Evolutionary conservation across 23 tunicate genomes (phyloP).

Genomic region (Diplosoma virens): DNA sequence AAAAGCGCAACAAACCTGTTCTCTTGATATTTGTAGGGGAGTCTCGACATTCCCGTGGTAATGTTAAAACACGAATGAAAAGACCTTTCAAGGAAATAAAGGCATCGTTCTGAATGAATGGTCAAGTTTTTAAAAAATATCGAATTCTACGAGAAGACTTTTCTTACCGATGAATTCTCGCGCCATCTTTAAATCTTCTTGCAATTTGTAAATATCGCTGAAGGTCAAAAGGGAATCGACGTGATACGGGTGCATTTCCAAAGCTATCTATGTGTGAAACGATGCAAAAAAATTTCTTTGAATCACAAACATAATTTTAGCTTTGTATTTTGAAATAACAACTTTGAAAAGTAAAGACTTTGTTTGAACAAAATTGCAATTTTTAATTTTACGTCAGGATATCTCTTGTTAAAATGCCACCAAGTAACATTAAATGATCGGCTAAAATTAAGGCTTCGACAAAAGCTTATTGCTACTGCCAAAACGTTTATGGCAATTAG

Average conservation of each 20-base stretch:
- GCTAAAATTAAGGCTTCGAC: too few species aligned
- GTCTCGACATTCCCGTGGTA: conserved; percentile 69
- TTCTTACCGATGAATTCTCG: conserved; percentile 63
- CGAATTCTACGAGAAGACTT: background rate
- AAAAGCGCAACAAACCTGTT: conserved; percentile 56
- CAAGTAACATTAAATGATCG: too few species aligned
- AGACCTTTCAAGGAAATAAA: conserved; percentile 56
- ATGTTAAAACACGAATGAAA: conserved; percentile 82
- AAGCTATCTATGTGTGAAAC: conserved; percentile 28
- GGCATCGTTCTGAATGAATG: conserved; percentile 50
- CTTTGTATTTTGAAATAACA: too few species aligned
- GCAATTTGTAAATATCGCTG: conserved; percentile 70
- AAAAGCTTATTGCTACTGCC: background rate
- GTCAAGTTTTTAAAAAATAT: background rate
- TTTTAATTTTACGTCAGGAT: too few species aligned
- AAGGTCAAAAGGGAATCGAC: conserved; percentile 57
- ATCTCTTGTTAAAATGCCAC: too few species aligned
- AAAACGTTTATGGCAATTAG: background rate
- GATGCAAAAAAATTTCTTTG: background rate
- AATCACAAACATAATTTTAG: too few species aligned
- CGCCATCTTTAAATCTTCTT: conserved; percentile 70
- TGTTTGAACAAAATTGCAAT: too few species aligned
- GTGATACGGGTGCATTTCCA: conserved; percentile 54
- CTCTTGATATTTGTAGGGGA: conserved; percentile 70
- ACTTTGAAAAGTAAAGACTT: background rate